Conservation (phyloP, 30 jellyfish, hydroid and myxozoan species). For the Cassiopea andromeda region DNA sequence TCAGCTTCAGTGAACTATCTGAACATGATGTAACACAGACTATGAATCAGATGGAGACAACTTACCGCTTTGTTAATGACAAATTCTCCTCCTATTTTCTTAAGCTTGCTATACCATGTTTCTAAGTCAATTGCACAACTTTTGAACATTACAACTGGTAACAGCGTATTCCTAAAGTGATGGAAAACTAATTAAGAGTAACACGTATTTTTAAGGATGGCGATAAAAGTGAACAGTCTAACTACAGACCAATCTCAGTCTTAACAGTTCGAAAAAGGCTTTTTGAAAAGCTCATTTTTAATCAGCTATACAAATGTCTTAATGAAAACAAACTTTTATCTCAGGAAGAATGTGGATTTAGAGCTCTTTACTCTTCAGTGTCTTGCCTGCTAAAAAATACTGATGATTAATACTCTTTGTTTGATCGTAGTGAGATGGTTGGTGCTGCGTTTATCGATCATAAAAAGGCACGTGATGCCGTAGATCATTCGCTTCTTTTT, state of each 20-base stretch:
- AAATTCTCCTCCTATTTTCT: not conserved
- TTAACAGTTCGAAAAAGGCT: not conserved
- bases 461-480: not conserved
- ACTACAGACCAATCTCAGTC: not conserved
- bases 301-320: conserved; percentile 1
- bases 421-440: not conserved
- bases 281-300: not conserved
- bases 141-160: not conserved
- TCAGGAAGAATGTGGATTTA: not conserved
- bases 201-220: not conserved
- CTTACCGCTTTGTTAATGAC: not conserved
- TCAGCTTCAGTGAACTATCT: not conserved
- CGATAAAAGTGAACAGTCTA: not conserved
- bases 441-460: not conserved
- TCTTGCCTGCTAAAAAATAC: conserved; percentile 1
- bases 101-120: not conserved
- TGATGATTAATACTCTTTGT: not conserved
- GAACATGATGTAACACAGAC: not conserved
- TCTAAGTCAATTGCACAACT: not conserved
- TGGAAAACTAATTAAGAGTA: not conserved
- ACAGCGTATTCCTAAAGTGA: not conserved
- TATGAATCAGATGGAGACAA: not conserved
- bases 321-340: not conserved
- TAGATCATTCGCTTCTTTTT: not conserved
- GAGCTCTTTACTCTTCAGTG: not conserved